Conservation (phyloP, 2,888 invertebrate species). For the Thymelicus acteon region DNA sequence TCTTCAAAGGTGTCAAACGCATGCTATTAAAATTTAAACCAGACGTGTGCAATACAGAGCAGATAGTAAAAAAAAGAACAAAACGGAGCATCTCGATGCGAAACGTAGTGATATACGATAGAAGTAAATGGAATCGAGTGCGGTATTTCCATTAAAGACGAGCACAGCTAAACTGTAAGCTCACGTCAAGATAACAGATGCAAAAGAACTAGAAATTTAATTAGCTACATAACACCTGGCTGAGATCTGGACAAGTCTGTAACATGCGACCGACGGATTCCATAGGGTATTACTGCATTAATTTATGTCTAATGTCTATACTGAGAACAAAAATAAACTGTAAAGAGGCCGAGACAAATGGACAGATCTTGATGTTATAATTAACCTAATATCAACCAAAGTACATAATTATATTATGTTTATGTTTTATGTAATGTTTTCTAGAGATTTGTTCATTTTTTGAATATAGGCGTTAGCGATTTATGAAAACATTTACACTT, state of each 20-base stretch:
- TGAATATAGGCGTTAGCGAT: too few relatives aligned
- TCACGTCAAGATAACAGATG: slow-evolving; percentile 29
- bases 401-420: too few relatives aligned
- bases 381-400: too few relatives aligned
- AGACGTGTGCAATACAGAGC: not conserved
- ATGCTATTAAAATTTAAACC: not conserved
- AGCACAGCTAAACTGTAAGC: slow-evolving; percentile 49
- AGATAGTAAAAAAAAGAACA: slow-evolving; percentile 6
- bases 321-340: not conserved
- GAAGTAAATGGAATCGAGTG: slow-evolving; percentile 49
- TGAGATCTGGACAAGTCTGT: not conserved
- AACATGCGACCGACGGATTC: not conserved
- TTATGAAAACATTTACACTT: too few relatives aligned
- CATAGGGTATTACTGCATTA: slow-evolving; percentile 8
- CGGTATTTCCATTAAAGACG: slow-evolving; percentile 51
- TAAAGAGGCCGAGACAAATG: not conserved
- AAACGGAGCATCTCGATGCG: slow-evolving; percentile 18
- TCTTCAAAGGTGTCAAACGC: not conserved
- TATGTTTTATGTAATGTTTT: too few relatives aligned
- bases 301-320: not conserved
- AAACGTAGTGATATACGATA: slow-evolving; percentile 9
- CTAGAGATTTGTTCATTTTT: too few relatives aligned
- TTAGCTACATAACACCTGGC: slow-evolving; percentile 18
- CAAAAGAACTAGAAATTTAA: slow-evolving; percentile 22
- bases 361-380: too few relatives aligned